phyloP scores from a whole-genome alignment of 2,888 invertebrate genomes.

The Liposcelis brunnea region DNA sequence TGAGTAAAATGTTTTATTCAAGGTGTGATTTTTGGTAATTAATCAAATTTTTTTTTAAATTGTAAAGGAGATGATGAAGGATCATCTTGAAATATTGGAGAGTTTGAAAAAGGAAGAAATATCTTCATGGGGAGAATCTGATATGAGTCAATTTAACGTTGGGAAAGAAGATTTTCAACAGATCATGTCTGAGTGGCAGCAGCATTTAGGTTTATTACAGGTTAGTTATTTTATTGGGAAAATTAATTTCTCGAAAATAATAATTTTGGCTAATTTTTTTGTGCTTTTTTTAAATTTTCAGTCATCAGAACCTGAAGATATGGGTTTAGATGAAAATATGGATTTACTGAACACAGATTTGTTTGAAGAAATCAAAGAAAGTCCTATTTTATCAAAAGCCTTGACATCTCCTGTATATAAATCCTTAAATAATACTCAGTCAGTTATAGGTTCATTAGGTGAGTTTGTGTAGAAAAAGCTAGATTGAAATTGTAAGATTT shows the following conservation, averaged over 20 bases:
- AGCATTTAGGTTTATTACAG: constrained; percentile 30
- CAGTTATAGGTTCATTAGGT: too few relatives aligned
- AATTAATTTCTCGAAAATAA: constrained; percentile 1
- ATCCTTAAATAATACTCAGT: too few relatives aligned
- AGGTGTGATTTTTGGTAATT: constrained; percentile 19
- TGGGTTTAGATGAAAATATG: too few relatives aligned
- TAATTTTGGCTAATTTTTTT: background rate
- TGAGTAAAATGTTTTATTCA: constrained; percentile 18
- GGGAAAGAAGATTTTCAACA: constrained; percentile 30
- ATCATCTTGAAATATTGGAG: constrained; percentile 20
- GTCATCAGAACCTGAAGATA: background rate
- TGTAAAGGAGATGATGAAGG: constrained; percentile 13
- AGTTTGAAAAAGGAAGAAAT: constrained; percentile 19
- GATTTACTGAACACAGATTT: too few relatives aligned
- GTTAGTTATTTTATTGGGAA: too few relatives aligned
- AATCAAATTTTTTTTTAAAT: background rate
- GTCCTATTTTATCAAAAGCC: background rate
- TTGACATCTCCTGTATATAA: too few relatives aligned
- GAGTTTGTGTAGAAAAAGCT: too few relatives aligned
- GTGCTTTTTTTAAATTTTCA: background rate
- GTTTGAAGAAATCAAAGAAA: background rate
- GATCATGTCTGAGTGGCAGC: constrained; percentile 33
- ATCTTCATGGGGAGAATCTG: constrained; percentile 9
- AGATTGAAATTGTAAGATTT: too few relatives aligned
- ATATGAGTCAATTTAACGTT: too few relatives aligned